phyloP scores from a whole-genome alignment of 2,888 invertebrate genomes.

The Choreutis nemorana region DNA sequence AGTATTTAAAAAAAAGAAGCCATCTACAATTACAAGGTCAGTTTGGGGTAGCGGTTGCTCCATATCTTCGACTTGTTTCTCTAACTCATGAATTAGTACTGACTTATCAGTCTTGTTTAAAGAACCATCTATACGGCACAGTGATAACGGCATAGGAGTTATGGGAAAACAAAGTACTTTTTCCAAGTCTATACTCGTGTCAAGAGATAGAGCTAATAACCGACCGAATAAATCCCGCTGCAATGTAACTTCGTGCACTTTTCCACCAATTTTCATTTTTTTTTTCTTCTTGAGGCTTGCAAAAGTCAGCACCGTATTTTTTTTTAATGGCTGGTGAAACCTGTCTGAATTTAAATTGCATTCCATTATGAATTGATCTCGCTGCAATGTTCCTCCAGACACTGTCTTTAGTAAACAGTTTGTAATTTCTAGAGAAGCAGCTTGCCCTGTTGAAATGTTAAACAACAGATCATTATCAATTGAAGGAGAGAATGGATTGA shows the following conservation, averaged over 20 bases:
- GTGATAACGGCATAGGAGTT: no score
- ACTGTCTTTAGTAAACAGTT: slow-evolving; percentile 1
- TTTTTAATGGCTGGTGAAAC: slow-evolving; percentile 2
- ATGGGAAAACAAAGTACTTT: no score
- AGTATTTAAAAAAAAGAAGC: slow-evolving; percentile 4
- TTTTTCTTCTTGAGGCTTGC: slow-evolving; percentile 5
- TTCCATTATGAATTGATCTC: slow-evolving; percentile 4
- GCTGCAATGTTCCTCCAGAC: background rate
- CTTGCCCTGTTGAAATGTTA: slow-evolving; percentile 5
- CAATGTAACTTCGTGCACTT: slow-evolving; percentile 8
- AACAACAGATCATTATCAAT: background rate
- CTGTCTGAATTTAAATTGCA: slow-evolving; percentile 4
- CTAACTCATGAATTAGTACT: no score
- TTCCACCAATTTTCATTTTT: slow-evolving; percentile 4
- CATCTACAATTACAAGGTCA: no score
- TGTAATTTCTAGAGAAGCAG: background rate
- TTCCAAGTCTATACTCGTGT: no score
- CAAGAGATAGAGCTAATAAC: no score
- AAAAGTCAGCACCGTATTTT: slow-evolving; percentile 4
- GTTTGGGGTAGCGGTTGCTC: no score
- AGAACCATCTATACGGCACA: no score
- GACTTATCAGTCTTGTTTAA: no score
- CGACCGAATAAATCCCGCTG: slow-evolving; percentile 12
- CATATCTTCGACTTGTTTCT: no score
- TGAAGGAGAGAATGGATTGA: slow-evolving; percentile 5